Conservation (phyloP, 2,797 vertebrate species). For the Onychomys leucogaster region DNA sequence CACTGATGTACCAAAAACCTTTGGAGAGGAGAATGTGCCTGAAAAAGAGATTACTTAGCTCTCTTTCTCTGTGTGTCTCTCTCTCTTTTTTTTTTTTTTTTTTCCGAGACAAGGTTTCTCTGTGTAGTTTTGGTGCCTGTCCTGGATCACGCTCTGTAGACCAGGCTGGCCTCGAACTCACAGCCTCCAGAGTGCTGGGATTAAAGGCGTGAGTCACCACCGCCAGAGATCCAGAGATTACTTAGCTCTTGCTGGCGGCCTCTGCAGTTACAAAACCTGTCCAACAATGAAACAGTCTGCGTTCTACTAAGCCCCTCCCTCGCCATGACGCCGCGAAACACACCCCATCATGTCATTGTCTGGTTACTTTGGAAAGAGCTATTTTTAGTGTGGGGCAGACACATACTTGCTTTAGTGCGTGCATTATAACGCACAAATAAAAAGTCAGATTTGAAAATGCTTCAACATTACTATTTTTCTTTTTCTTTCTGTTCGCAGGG, state of each 20-base stretch:
- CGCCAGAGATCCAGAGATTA: not conserved
- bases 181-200: too few species aligned
- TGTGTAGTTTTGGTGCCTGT: too few species aligned
- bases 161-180: too few species aligned
- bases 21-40: not conserved
- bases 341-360: not conserved
- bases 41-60: not conserved
- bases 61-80: too few species aligned
- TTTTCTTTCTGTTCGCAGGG: not conserved
- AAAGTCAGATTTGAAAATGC: not conserved
- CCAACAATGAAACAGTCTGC: fast-evolving
- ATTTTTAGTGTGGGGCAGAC: not conserved
- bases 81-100: too few species aligned
- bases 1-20: not conserved
- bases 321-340: not conserved
- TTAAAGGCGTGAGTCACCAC: too few species aligned
- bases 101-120: too few species aligned
- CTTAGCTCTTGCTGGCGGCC: not conserved
- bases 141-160: too few species aligned
- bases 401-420: not conserved
- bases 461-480: fast-evolving
- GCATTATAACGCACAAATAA: not conserved
- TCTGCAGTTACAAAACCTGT: not conserved
- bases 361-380: not conserved
- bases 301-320: not conserved